phyloP scores from a whole-genome alignment of 2,888 invertebrate species.

The Cepaea hortensis region DNA sequence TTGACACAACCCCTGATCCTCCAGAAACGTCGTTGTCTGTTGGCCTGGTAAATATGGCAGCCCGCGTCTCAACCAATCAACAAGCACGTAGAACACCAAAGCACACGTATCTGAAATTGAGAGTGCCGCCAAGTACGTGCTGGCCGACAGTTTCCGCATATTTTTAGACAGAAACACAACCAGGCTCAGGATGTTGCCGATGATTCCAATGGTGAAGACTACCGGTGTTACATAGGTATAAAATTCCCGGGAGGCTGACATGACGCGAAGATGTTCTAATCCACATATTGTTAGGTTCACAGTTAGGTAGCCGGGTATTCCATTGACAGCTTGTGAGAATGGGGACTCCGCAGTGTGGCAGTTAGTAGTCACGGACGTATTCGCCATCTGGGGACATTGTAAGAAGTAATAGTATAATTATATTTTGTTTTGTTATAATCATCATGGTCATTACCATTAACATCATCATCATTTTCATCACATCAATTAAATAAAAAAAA shows the following conservation, averaged over 20 bases:
- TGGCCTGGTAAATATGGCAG: conserved; percentile 50
- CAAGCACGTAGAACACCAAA: conserved; percentile 79
- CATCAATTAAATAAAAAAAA: too few relatives aligned
- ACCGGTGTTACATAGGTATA: conserved; percentile 84
- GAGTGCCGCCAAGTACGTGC: conserved; percentile 86
- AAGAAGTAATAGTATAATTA: too few relatives aligned
- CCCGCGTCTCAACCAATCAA: conserved; percentile 71
- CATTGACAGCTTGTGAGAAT: not conserved
- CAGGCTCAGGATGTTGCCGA: conserved; percentile 87
- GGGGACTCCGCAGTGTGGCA: not conserved
- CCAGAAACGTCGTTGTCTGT: conserved; percentile 54
- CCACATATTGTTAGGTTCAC: not conserved
- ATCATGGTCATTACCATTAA: too few relatives aligned
- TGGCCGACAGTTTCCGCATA: conserved; percentile 82
- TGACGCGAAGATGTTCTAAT: not conserved
- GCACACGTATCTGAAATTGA: conserved; percentile 86
- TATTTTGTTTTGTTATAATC: too few relatives aligned
- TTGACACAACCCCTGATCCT: conserved; percentile 78
- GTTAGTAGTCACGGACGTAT: not conserved
- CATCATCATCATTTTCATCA: too few relatives aligned
- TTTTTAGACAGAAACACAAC: conserved; percentile 86
- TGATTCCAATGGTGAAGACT: conserved; percentile 83
- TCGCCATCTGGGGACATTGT: not conserved
- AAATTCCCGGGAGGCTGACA: conserved; percentile 59
- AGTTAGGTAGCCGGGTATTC: not conserved